phyloP scores from a whole-genome alignment of 2,797 vertebrate species.

The Pseudochaenichthys georgianus region DNA sequence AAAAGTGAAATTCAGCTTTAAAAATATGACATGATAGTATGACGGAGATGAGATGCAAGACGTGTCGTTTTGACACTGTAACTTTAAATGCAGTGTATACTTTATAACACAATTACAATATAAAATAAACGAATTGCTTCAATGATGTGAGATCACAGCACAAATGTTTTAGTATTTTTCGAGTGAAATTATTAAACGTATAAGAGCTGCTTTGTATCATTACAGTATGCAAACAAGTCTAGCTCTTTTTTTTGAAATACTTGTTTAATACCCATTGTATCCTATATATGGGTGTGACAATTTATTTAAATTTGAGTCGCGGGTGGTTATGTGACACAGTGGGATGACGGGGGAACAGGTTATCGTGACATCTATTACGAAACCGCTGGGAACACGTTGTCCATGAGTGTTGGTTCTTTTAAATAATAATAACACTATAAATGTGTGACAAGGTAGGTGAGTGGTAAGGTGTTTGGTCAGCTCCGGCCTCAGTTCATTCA shows the following conservation, averaged over 20 bases:
- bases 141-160: constrained; percentile 3
- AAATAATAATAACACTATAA: constrained; percentile 41
- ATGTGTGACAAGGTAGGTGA: constrained; percentile 33
- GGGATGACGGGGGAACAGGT: constrained; percentile 54
- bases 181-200: constrained; percentile 30
- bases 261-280: constrained; percentile 29
- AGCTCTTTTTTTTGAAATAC: constrained; percentile 37
- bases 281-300: constrained; percentile 5
- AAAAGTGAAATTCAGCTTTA: constrained; percentile 35
- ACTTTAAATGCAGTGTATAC: constrained; percentile 8
- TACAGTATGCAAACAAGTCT: constrained; percentile 34
- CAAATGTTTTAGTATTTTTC: constrained; percentile 14
- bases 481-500: constrained; percentile 36
- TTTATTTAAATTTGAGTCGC: constrained; percentile 11
- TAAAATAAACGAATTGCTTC: constrained; percentile 35
- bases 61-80: constrained; percentile 30
- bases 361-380: constrained; percentile 59
- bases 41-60: constrained; percentile 23
- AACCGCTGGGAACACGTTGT: constrained; percentile 55
- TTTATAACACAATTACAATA: constrained; percentile 27
- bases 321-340: constrained; percentile 32
- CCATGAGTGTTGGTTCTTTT: constrained; percentile 38
- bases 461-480: constrained; percentile 29
- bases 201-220: constrained; percentile 27
- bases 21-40: constrained; percentile 39